A percentile compares a stretch with the other conserved stretches of the same genome.
These are phyloP conservation scores for Hydraecia micacea DNA, from an alignment of 2,888 invertebrate species.

Conservation along the genomic window DNA sequence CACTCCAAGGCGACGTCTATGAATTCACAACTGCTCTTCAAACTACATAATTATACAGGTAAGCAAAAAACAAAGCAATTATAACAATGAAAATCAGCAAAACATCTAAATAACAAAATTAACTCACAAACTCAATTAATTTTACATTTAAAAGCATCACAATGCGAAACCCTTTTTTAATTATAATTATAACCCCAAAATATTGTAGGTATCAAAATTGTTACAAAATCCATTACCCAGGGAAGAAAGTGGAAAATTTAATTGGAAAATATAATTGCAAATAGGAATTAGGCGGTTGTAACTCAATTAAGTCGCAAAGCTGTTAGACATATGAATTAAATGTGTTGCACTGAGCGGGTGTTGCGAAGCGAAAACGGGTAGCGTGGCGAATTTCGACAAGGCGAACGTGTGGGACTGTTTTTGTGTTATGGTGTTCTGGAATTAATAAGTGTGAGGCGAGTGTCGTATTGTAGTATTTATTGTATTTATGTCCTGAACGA, in stretches of 20 bases:
- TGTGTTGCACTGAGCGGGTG: conserved; percentile 56
- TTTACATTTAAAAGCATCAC: conserved; percentile 52
- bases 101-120: conserved; percentile 43
- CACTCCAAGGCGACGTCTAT: no score
- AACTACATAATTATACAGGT: not conserved
- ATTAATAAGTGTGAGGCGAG: conserved; percentile 16
- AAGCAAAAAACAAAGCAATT: conserved; percentile 32
- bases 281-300: conserved; percentile 76
- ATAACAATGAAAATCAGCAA: conserved; percentile 11
- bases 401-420: conserved; percentile 17
- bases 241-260: conserved; percentile 82
- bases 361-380: conserved; percentile 31
- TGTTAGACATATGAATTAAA: conserved; percentile 67
- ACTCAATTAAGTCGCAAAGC: conserved; percentile 76
- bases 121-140: conserved; percentile 59
- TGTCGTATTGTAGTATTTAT: not conserved
- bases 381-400: conserved; percentile 47
- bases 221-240: conserved; percentile 77
- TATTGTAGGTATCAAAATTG: conserved; percentile 56
- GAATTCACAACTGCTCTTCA: no score
- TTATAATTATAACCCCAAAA: conserved; percentile 61
- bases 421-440: conserved; percentile 4
- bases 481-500: not conserved
- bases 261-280: conserved; percentile 82
- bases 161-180: conserved; percentile 63